These are phyloP conservation scores for Aegithalos caudatus DNA, from an alignment of 2,113 vertebrate genomes.

Conservation along the genomic window DNA sequence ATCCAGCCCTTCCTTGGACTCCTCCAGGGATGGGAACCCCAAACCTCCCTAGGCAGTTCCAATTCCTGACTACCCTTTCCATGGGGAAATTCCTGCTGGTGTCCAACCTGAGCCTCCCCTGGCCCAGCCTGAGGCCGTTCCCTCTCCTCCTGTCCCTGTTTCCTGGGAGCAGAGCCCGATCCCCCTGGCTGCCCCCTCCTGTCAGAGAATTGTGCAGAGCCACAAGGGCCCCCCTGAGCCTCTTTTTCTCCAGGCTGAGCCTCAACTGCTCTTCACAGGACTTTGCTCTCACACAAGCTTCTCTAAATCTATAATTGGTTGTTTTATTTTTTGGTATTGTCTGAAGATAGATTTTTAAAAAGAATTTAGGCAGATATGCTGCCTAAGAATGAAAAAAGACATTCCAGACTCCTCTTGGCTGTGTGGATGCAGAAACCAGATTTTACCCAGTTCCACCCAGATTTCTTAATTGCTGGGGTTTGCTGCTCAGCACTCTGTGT, in stretches of 20 bases:
- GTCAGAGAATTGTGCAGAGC: not conserved
- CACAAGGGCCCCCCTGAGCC: not conserved
- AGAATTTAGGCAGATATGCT: not conserved
- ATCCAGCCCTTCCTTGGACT: fast-evolving
- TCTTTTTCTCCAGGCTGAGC: too few species aligned
- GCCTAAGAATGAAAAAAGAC: not conserved
- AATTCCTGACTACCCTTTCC: not conserved
- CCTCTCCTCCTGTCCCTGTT: not conserved
- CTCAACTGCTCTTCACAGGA: too few species aligned
- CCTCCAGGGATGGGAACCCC: not conserved
- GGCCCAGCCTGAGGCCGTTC: not conserved
- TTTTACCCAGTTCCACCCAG: not conserved
- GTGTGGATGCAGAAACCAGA: not conserved
- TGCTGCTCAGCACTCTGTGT: not conserved
- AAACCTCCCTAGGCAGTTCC: not conserved
- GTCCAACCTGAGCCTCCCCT: not conserved
- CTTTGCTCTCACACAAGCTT: not conserved
- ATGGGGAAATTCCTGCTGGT: not conserved
- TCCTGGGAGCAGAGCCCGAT: not conserved
- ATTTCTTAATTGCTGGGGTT: not conserved
- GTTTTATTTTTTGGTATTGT: too few species aligned
- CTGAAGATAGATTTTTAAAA: not conserved
- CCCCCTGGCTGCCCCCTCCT: not conserved
- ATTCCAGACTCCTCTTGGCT: not conserved
- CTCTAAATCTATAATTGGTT: not conserved